Evolutionary conservation across 2,888 invertebrate genomes (phyloP).

Genomic region (Netelia melanura): DNA sequence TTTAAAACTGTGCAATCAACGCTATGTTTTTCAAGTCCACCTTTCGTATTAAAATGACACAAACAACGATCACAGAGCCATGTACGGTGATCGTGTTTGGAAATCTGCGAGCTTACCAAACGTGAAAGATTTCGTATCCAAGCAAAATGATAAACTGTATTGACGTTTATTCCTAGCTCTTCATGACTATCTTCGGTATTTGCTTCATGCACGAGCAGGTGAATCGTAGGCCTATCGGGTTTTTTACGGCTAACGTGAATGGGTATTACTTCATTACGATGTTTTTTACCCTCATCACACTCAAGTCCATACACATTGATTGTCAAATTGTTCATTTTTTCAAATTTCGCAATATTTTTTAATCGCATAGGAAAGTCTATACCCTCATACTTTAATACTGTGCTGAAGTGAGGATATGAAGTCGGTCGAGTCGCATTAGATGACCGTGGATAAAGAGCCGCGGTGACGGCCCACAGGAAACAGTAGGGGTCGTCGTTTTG

Average conservation of each 20-base stretch:
- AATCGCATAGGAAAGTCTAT: slow-evolving; percentile 66
- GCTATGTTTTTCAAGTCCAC: slow-evolving; percentile 48
- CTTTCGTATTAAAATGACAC: slow-evolving; percentile 37
- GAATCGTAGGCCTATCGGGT: slow-evolving; percentile 52
- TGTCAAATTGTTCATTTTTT: slow-evolving; percentile 63
- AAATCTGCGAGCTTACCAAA: slow-evolving; percentile 50
- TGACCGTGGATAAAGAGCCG: slow-evolving; percentile 64
- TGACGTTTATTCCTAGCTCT: slow-evolving; percentile 17
- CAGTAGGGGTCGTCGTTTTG: slow-evolving; percentile 69
- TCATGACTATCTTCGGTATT: slow-evolving; percentile 29
- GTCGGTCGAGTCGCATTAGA: slow-evolving; percentile 32
- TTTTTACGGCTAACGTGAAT: slow-evolving; percentile 57
- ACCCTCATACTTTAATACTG: slow-evolving; percentile 65
- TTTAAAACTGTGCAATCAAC: slow-evolving; percentile 42
- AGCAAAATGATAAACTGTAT: slow-evolving; percentile 51
- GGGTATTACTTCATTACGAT: slow-evolving; percentile 58
- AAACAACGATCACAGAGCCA: slow-evolving; percentile 59
- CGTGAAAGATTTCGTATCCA: slow-evolving; percentile 64
- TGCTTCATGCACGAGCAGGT: slow-evolving; percentile 55
- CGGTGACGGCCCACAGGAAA: slow-evolving; percentile 69
- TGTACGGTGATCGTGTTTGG: slow-evolving; percentile 5
- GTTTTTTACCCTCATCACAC: neutral
- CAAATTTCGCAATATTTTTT: slow-evolving; percentile 60
- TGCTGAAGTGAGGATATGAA: slow-evolving; percentile 67
- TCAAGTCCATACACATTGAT: slow-evolving; percentile 67